These are phyloP conservation scores for Phycodurus eques DNA, from an alignment of 2,113 vertebrate genomes.

Conservation along the genomic window DNA sequence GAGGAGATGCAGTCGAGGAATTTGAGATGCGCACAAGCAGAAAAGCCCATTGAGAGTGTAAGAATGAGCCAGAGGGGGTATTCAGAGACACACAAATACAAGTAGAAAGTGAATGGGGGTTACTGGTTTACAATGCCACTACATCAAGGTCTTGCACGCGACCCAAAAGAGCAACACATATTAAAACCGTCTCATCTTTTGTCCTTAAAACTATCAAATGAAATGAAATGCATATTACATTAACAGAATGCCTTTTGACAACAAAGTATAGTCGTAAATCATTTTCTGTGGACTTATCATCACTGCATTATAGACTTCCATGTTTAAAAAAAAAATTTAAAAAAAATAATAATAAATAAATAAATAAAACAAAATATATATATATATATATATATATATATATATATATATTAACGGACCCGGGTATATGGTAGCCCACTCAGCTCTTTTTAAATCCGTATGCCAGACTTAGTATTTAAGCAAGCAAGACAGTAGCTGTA, in stretches of 20 bases:
- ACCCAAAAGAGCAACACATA: background rate
- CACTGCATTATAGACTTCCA: slow-evolving; percentile 24
- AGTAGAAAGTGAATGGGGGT: slow-evolving; percentile 24
- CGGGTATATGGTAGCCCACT: slow-evolving; percentile 12
- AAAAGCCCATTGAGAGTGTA: slow-evolving; percentile 27
- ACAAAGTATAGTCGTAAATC: slow-evolving; percentile 7
- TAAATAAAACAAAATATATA: background rate
- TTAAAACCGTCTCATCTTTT: slow-evolving; percentile 6
- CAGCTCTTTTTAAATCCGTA: slow-evolving; percentile 7
- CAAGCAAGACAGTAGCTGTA: background rate
- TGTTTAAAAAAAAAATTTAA: background rate
- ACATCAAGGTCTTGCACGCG: slow-evolving; percentile 9
- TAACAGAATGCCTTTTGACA: background rate
- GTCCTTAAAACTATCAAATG: background rate
- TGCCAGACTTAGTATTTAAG: slow-evolving; percentile 1
- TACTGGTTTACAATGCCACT: slow-evolving; percentile 11
- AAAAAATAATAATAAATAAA: too few species aligned
- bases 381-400: background rate
- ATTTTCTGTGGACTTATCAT: slow-evolving; percentile 20
- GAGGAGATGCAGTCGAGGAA: slow-evolving; percentile 30
- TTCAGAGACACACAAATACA: background rate
- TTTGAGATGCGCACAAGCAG: slow-evolving; percentile 24
- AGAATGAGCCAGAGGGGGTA: slow-evolving; percentile 24
- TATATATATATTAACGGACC: background rate
- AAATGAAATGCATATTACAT: background rate